Percentiles rank a stretch among this genome's conserved stretches.
phyloP scores from a whole-genome alignment of 1,140 invertebrate species.

The Campoletis sonorensis region DNA sequence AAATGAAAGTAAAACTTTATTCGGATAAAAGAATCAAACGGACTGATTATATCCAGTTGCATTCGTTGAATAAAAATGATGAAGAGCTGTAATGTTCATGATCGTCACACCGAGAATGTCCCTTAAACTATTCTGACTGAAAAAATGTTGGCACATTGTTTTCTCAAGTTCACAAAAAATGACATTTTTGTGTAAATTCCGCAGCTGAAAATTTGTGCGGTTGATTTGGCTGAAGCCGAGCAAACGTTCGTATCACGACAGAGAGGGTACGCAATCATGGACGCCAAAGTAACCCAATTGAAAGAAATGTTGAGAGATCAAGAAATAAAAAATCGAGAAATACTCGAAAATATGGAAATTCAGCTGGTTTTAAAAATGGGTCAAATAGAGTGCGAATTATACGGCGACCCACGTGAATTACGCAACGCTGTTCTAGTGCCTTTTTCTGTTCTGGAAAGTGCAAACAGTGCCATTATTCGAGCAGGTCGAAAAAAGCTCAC shows the following conservation, averaged over 20 bases:
- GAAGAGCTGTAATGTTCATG: too few relatives aligned
- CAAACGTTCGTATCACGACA: conserved; percentile 70
- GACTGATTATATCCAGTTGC: too few relatives aligned
- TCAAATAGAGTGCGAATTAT: conserved; percentile 78
- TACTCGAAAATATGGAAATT: conserved; percentile 67
- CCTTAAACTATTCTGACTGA: too few relatives aligned
- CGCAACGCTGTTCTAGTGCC: conserved; percentile 78
- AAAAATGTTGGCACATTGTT: too few relatives aligned
- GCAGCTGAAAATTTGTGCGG: conserved; percentile 64
- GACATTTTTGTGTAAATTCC: conserved; percentile 20
- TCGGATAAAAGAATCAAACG: too few relatives aligned
- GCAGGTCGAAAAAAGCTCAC: conserved; percentile 77
- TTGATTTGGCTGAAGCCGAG: conserved; percentile 75
- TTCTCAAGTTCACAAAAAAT: neutral
- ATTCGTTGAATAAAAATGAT: too few relatives aligned
- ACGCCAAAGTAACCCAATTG: conserved; percentile 46
- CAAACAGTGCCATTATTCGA: conserved; percentile 79
- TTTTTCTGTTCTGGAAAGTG: conserved; percentile 76
- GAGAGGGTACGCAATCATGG: conserved; percentile 53
- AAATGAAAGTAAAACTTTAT: too few relatives aligned
- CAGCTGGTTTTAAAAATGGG: conserved; percentile 79
- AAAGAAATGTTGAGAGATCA: conserved; percentile 51
- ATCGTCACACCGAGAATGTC: neutral
- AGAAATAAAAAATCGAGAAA: conserved; percentile 55
- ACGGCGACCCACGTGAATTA: conserved; percentile 73